These are phyloP conservation scores for Muscicapa striata DNA, from an alignment of 2,797 vertebrate species.

Conservation along the genomic window DNA sequence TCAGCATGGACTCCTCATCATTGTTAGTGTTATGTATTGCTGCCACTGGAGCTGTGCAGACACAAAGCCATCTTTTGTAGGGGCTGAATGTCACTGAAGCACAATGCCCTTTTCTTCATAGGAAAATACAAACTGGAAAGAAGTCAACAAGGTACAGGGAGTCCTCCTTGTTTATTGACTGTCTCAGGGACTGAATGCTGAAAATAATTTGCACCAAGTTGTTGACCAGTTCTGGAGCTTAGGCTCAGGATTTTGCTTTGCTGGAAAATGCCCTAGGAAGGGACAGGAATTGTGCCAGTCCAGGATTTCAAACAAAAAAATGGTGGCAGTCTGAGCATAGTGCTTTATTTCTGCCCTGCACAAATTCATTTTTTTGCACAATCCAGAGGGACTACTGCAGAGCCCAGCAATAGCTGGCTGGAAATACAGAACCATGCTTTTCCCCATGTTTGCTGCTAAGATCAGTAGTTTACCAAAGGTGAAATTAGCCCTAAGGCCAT, in stretches of 20 bases:
- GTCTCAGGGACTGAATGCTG: neutral
- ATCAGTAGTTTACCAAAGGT: neutral
- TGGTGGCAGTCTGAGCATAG: neutral
- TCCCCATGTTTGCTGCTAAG: neutral
- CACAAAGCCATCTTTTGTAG: constrained; percentile 21
- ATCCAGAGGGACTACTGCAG: neutral
- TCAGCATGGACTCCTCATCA: neutral
- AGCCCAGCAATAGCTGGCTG: neutral
- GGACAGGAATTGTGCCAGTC: neutral
- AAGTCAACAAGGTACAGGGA: neutral
- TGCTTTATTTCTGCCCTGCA: neutral
- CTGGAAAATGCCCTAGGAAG: neutral
- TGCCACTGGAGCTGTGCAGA: neutral
- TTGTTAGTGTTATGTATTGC: neutral
- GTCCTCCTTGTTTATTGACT: constrained; percentile 38
- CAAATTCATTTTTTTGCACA: neutral
- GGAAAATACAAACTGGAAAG: neutral
- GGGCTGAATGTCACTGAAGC: constrained; percentile 2
- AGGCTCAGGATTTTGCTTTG: neutral
- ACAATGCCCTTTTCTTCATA: constrained; percentile 10
- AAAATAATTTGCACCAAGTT: neutral
- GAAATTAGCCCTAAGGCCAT: neutral
- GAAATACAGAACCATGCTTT: neutral
- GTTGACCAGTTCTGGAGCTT: neutral
- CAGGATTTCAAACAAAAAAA: neutral